Percentiles rank a stretch among this genome's conserved stretches.
phyloP scores from a whole-genome alignment of 2,797 vertebrate genomes.

The Coregonus sp. region DNA sequence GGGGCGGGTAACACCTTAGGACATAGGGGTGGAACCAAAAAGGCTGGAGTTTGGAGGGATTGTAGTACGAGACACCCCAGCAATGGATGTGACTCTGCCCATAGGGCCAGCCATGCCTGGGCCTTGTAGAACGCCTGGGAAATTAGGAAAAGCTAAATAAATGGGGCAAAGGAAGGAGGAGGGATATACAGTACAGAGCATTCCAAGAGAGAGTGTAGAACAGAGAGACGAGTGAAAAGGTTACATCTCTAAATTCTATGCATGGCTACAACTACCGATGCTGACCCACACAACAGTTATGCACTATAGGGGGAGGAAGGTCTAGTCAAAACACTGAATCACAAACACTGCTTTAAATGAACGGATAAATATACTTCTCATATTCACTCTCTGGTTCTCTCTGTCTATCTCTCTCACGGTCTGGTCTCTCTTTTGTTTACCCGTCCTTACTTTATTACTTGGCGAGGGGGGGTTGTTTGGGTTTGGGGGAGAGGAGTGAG shows the following conservation, averaged over 20 bases:
- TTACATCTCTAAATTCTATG: constrained; percentile 30
- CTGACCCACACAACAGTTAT: constrained; percentile 28
- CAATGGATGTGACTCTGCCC: constrained; percentile 42
- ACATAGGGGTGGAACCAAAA: constrained; percentile 33
- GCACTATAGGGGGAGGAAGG: neutral
- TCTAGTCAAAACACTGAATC: constrained; percentile 34
- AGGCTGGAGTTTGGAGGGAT: constrained; percentile 28
- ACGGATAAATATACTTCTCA: constrained; percentile 21
- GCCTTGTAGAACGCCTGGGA: constrained; percentile 63
- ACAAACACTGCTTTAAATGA: constrained; percentile 43
- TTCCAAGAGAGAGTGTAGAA: constrained; percentile 40
- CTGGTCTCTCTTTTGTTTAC: constrained; percentile 29
- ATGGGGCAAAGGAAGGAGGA: constrained; percentile 24
- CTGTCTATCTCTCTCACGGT: constrained; percentile 3
- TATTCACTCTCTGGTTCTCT: constrained; percentile 21
- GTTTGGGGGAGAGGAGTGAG: constrained; percentile 80
- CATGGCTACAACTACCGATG: constrained; percentile 35
- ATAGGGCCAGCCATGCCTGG: constrained; percentile 8
- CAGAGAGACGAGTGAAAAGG: constrained; percentile 16
- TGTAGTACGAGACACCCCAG: constrained; percentile 25
- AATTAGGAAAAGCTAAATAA: constrained; percentile 24
- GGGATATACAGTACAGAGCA: constrained; percentile 32
- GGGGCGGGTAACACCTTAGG: constrained; percentile 13
- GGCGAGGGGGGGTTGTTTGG: constrained; percentile 53
- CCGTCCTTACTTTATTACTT: constrained; percentile 69